Percentiles rank a stretch among this genome's conserved stretches.
Evolutionary conservation across 2,113 vertebrate species (phyloP).

Genomic region (Pelecanus crispus): DNA sequence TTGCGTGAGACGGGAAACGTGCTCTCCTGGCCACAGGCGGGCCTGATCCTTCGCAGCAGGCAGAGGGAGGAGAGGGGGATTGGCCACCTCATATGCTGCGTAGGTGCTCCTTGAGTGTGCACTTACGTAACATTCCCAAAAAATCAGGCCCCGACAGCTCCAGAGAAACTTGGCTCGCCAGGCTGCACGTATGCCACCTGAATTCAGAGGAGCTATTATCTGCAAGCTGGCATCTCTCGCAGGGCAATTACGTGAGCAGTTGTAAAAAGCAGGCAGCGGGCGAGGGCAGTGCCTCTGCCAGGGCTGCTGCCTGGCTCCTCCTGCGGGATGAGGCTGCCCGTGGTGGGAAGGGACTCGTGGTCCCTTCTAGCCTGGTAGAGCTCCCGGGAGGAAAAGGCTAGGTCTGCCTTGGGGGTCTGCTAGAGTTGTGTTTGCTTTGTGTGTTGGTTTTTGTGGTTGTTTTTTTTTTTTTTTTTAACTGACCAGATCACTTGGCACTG

Average conservation of each 20-base stretch:
- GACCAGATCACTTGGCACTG: background rate
- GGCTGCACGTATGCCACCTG: conserved; percentile 23
- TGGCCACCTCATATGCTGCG: background rate
- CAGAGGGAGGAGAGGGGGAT: background rate
- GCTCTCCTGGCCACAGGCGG: background rate
- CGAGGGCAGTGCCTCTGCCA: background rate
- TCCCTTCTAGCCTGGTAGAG: background rate
- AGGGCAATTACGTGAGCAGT: background rate
- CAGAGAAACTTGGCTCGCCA: background rate
- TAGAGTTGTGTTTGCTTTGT: background rate
- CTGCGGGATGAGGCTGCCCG: fast-evolving
- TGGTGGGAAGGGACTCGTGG: fast-evolving
- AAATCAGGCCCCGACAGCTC: conserved; percentile 54
- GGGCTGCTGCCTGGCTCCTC: background rate
- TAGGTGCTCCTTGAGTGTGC: background rate
- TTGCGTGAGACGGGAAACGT: background rate
- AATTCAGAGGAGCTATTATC: background rate
- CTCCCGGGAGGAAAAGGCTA: background rate
- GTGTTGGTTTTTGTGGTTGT: no score
- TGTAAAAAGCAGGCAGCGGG: background rate
- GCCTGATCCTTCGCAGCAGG: background rate
- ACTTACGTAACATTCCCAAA: conserved; percentile 25
- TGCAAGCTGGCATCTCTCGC: conserved; percentile 25
- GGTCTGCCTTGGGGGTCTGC: background rate
- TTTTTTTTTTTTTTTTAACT: background rate